Evolutionary conservation across 2,888 invertebrate genomes (phyloP).

Genomic region (Tenthredo distinguenda): DNA sequence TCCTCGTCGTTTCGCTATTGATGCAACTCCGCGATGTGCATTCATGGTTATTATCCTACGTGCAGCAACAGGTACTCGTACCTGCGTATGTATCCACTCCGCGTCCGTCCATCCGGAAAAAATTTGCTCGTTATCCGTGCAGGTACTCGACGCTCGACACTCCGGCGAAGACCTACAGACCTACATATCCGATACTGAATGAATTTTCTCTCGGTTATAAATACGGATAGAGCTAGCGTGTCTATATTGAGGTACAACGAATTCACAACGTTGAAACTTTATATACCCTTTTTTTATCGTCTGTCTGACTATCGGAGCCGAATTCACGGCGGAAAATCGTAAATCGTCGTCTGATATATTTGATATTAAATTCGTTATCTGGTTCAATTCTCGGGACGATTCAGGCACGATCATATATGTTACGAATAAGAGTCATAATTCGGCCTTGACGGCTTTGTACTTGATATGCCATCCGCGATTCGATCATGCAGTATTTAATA

Average conservation of each 20-base stretch:
- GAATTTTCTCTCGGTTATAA: constrained; percentile 28
- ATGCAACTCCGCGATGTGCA: background rate
- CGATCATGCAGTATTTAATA: constrained; percentile 22
- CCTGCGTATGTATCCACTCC: background rate
- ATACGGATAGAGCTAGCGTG: background rate
- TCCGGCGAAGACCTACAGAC: constrained; percentile 16
- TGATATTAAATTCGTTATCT: background rate
- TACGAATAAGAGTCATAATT: constrained; percentile 11
- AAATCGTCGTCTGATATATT: background rate
- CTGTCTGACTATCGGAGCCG: too few relatives aligned
- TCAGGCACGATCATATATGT: background rate
- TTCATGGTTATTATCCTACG: background rate
- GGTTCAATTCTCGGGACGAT: background rate
- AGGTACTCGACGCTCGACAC: constrained; percentile 15
- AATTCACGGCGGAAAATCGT: too few relatives aligned
- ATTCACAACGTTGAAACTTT: background rate
- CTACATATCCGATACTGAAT: constrained; percentile 11
- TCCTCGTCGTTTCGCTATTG: too few relatives aligned
- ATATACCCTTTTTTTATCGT: too few relatives aligned
- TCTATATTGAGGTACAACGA: background rate
- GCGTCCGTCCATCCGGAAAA: background rate
- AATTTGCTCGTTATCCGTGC: constrained; percentile 11
- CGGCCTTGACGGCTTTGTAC: constrained; percentile 12
- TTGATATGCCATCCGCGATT: constrained; percentile 26
- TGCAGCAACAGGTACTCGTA: background rate